A percentile compares a stretch with the other conserved stretches of the same genome.
Conservation (phyloP, 2,113 vertebrate species). For the Pelecanoides urinatrix region DNA sequence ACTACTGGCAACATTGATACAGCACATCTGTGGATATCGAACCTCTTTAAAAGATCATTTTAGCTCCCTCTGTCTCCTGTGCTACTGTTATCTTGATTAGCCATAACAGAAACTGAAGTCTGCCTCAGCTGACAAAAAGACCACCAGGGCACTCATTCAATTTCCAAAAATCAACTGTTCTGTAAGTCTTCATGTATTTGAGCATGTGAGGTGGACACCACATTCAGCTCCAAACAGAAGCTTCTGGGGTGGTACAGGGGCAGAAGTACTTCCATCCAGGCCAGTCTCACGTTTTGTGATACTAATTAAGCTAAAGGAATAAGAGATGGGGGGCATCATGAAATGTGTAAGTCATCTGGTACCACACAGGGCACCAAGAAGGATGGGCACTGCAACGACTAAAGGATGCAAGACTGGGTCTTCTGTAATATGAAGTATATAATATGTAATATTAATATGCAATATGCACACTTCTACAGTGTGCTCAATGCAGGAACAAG, state of each 20-base stretch:
- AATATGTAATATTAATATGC: background rate
- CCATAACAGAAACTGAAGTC: background rate
- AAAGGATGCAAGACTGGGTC: background rate
- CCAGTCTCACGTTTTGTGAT: background rate
- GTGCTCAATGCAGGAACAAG: background rate
- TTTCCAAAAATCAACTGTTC: background rate
- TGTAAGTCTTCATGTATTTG: background rate
- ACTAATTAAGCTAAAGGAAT: background rate
- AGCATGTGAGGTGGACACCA: background rate
- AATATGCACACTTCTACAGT: background rate
- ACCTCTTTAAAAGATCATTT: background rate
- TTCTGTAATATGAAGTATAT: rapidly evolving
- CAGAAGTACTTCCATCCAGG: background rate
- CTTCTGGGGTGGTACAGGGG: background rate
- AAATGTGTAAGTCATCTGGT: background rate
- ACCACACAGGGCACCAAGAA: background rate
- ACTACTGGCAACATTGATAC: background rate
- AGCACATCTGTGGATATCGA: background rate
- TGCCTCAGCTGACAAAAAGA: background rate
- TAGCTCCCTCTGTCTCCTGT: background rate
- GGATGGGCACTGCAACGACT: rapidly evolving
- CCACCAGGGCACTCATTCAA: background rate
- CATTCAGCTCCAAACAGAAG: background rate
- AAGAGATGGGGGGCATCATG: background rate
- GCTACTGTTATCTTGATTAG: background rate